These are phyloP conservation scores for Cassiopea andromeda DNA, from an alignment of 30 jellyfish, hydroid and myxozoan genomes.

Conservation along the genomic window DNA sequence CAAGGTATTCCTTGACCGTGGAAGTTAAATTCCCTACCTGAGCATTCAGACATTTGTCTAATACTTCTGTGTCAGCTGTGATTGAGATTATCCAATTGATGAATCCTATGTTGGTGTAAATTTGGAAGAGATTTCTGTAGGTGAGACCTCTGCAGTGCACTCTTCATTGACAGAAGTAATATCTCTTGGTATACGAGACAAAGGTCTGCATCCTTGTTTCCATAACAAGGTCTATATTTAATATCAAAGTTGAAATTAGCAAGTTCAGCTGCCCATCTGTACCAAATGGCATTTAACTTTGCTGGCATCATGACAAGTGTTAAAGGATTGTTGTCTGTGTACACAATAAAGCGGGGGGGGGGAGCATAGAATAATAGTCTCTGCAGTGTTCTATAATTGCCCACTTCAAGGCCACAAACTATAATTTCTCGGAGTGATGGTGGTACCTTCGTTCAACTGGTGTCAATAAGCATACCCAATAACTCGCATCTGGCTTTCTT, in stretches of 20 bases:
- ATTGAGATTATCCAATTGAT: slow-evolving; percentile 4
- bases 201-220: slow-evolving; percentile 47
- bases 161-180: neutral
- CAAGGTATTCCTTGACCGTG: neutral
- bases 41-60: neutral
- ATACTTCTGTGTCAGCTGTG: neutral
- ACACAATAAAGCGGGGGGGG: slow-evolving; percentile 6
- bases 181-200: slow-evolving; percentile 35
- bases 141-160: slow-evolving; percentile 43
- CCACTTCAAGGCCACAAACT: slow-evolving; percentile 53
- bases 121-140: slow-evolving; percentile 3
- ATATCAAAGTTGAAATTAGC: slow-evolving; percentile 36
- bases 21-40: neutral
- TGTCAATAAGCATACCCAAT: slow-evolving; percentile 34
- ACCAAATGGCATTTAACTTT: slow-evolving; percentile 28
- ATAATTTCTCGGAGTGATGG: slow-evolving; percentile 38
- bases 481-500: slow-evolving; percentile 27
- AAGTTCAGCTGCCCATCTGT: slow-evolving; percentile 27
- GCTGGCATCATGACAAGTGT: slow-evolving; percentile 43
- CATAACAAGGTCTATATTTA: slow-evolving; percentile 36
- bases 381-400: slow-evolving; percentile 37
- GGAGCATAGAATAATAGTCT: slow-evolving; percentile 13
- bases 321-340: slow-evolving; percentile 56
- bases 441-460: slow-evolving; percentile 41
- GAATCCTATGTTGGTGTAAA: neutral